Percentiles rank a stretch among this genome's conserved stretches.
phyloP scores from a whole-genome alignment of 2,113 vertebrate species.

The Pterophyllum scalare region DNA sequence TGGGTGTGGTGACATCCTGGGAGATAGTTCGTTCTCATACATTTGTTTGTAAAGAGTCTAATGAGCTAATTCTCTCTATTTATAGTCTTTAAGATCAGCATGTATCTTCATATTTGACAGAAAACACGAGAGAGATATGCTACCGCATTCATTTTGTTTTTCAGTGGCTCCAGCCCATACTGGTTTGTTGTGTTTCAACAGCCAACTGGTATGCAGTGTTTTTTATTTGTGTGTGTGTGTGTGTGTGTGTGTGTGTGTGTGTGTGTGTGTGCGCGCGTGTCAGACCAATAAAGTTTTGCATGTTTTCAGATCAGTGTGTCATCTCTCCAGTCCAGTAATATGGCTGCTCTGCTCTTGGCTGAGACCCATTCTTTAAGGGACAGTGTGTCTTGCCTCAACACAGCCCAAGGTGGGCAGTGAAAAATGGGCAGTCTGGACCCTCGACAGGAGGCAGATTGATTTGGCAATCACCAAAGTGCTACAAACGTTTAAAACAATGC shows the following conservation, averaged over 20 bases:
- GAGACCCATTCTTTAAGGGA: conserved; percentile 33
- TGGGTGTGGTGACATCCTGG: background rate
- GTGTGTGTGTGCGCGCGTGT: no score
- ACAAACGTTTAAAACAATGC: conserved; percentile 76
- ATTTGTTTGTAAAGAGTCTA: background rate
- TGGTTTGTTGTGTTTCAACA: conserved; percentile 25
- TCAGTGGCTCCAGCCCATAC: background rate
- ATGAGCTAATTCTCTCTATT: background rate
- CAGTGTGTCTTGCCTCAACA: conserved; percentile 21
- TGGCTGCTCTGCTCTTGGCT: conserved; percentile 46
- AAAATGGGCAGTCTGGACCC: conserved; percentile 70
- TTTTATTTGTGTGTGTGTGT: no score
- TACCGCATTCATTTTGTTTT: background rate
- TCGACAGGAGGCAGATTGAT: conserved; percentile 73
- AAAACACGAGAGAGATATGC: background rate
- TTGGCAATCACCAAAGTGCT: conserved; percentile 71
- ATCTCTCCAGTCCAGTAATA: conserved; percentile 29
- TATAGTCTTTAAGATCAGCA: background rate
- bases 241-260: no score
- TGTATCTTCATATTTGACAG: background rate
- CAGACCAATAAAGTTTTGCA: conserved; percentile 33
- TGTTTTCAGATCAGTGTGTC: conserved; percentile 60
- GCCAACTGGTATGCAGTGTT: conserved; percentile 21
- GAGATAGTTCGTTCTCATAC: background rate
- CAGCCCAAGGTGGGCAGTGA: conserved; percentile 50